A percentile compares a stretch with the other conserved stretches of the same genome.
Evolutionary conservation across 2,888 invertebrate genomes (phyloP).

Genomic region (Synergus umbraculus): DNA sequence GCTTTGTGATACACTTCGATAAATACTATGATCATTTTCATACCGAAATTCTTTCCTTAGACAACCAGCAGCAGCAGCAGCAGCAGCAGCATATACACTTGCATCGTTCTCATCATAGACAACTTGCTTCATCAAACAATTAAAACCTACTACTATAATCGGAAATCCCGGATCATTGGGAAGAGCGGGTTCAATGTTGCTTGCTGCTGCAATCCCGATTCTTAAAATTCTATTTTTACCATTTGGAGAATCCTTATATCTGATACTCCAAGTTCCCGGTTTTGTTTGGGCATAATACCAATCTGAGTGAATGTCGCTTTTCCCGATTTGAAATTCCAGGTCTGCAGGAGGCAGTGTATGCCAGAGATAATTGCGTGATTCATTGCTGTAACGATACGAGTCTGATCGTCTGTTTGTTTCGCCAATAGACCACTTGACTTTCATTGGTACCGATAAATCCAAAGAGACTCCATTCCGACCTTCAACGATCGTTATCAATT

Average conservation of each 20-base stretch:
- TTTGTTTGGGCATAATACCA: not conserved
- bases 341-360: not conserved
- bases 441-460: not conserved
- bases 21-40: not conserved
- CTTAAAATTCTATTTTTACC: not conserved
- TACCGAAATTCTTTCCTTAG: not conserved
- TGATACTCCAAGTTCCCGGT: not conserved
- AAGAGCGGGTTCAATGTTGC: not conserved
- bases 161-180: not conserved
- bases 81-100: not conserved
- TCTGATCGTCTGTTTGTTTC: not conserved
- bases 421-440: not conserved
- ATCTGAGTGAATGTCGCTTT: not conserved
- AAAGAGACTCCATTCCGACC: not conserved
- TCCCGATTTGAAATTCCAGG: not conserved
- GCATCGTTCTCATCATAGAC: not conserved
- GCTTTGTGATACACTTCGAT: not conserved
- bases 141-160: not conserved
- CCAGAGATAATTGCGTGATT: not conserved
- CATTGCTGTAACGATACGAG: not conserved
- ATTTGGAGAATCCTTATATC: not conserved
- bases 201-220: not conserved
- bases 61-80: not conserved
- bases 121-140: not conserved
- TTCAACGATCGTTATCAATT: not conserved